phyloP scores from a whole-genome alignment of 1,140 invertebrate species.

The Antheraea mylitta region DNA sequence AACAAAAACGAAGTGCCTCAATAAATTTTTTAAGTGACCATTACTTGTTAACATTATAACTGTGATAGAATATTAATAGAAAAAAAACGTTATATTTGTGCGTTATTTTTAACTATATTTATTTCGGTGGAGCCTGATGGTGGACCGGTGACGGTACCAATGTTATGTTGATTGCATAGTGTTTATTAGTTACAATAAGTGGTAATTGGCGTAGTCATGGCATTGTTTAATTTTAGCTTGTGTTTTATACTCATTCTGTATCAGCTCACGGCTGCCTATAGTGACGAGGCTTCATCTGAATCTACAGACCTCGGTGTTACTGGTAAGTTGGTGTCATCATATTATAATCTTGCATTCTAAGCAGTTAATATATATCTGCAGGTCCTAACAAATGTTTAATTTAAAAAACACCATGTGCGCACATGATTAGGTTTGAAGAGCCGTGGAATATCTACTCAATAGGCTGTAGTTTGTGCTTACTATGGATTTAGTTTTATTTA shows the following conservation, averaged over 20 bases:
- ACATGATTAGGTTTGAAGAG: no score
- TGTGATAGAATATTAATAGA: conserved; percentile 20
- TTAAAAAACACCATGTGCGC: no score
- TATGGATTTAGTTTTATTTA: no score
- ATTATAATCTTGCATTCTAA: not conserved
- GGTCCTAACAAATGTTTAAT: no score
- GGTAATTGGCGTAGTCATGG: conserved; percentile 62
- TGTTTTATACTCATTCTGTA: conserved; percentile 64
- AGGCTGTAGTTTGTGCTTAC: no score
- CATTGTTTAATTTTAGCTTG: conserved; percentile 65
- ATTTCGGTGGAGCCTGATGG: conserved; percentile 45
- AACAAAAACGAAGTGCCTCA: conserved; percentile 18
- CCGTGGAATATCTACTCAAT: no score
- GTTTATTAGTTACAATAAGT: conserved; percentile 52
- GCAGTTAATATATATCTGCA: not conserved
- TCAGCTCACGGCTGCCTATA: conserved; percentile 54
- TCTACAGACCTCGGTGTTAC: conserved; percentile 54
- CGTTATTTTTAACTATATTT: conserved; percentile 37
- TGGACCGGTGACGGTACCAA: conserved; percentile 32
- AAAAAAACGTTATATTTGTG: conserved; percentile 10
- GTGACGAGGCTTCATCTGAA: conserved; percentile 60
- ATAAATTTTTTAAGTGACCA: conserved; percentile 18
- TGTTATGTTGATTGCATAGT: conserved; percentile 54
- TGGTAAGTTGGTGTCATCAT: conserved; percentile 37
- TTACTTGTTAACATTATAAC: conserved; percentile 18